Conservation (phyloP, 2,888 invertebrate species). For the Ptychoptera albimana region DNA sequence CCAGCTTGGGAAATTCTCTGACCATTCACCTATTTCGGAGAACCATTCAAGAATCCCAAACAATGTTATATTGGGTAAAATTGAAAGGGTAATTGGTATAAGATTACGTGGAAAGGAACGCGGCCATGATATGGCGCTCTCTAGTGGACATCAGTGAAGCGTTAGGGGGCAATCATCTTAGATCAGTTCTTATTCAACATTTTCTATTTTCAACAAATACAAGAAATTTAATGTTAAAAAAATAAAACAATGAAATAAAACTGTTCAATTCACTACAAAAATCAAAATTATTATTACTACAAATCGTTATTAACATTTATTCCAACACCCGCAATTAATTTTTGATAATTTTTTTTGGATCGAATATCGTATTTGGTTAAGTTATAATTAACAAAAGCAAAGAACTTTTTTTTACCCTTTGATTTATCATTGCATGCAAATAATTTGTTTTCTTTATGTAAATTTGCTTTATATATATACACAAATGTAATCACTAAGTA, state of each 20-base stretch:
- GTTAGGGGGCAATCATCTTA: conserved; percentile 37
- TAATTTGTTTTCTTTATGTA: too few species aligned
- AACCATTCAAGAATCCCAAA: conserved; percentile 97
- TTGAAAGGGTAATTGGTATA: conserved; percentile 86
- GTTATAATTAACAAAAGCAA: too few species aligned
- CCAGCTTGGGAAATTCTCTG: conserved; percentile 69
- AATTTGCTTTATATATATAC: too few species aligned
- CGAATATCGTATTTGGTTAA: too few species aligned
- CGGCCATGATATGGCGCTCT: conserved; percentile 68
- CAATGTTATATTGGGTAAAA: conserved; percentile 87
- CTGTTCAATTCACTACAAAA: conserved; percentile 3
- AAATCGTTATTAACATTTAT: too few species aligned
- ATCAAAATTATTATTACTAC: background rate
- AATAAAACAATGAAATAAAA: background rate
- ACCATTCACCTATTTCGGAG: conserved; percentile 84
- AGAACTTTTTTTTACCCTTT: too few species aligned
- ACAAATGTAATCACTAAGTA: conserved; percentile 20
- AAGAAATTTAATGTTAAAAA: too few species aligned
- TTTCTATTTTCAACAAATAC: too few species aligned
- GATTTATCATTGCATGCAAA: too few species aligned
- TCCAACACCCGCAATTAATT: too few species aligned
- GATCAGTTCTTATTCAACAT: background rate
- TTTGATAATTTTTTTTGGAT: too few species aligned
- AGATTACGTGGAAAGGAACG: conserved; percentile 93
- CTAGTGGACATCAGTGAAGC: conserved; percentile 63